Conservation (phyloP, 30 jellyfish, hydroid and myxozoan genomes). For the Chironex yamaguchii region DNA sequence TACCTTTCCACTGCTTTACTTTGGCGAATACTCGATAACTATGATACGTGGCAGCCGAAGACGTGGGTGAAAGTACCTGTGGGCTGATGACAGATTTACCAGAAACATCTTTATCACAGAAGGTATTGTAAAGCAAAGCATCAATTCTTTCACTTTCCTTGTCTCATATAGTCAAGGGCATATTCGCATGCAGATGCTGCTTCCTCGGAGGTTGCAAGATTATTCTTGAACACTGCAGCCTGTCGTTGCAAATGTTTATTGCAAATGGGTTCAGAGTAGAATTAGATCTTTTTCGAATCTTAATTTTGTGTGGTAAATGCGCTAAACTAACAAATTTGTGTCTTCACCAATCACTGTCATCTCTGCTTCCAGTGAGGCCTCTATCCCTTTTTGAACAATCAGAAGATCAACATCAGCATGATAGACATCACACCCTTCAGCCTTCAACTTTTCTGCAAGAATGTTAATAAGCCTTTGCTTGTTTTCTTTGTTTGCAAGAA, state of each 20-base stretch:
- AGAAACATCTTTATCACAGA: conserved; percentile 61
- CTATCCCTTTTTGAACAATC: too few species aligned
- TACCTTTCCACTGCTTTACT: conserved; percentile 62
- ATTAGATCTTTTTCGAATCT: too few species aligned
- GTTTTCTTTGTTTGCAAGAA: too few species aligned
- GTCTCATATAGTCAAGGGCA: conserved; percentile 49
- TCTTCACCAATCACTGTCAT: too few species aligned
- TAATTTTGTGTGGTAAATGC: conserved; percentile 44
- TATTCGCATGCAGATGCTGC: conserved; percentile 36
- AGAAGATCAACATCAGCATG: too few species aligned
- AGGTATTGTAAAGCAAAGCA: conserved; percentile 51
- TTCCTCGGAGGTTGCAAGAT: conserved; percentile 37
- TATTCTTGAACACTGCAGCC: conserved; percentile 39
- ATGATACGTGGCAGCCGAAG: conserved; percentile 77
- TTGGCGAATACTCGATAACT: conserved; percentile 47
- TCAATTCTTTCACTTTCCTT: conserved; percentile 48
- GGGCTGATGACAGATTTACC: conserved; percentile 48
- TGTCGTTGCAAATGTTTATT: conserved; percentile 24
- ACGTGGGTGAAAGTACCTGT: conserved; percentile 68
- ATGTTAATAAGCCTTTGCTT: conserved; percentile 48
- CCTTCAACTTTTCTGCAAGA: too few species aligned
- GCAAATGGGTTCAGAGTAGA: too few species aligned
- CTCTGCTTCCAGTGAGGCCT: too few species aligned
- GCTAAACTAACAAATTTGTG: too few species aligned
- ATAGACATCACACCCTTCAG: too few species aligned